A percentile compares a stretch with the other conserved stretches of the same genome.
phyloP scores from a whole-genome alignment of 2,888 invertebrate species.

The Ptychoptera contaminata region DNA sequence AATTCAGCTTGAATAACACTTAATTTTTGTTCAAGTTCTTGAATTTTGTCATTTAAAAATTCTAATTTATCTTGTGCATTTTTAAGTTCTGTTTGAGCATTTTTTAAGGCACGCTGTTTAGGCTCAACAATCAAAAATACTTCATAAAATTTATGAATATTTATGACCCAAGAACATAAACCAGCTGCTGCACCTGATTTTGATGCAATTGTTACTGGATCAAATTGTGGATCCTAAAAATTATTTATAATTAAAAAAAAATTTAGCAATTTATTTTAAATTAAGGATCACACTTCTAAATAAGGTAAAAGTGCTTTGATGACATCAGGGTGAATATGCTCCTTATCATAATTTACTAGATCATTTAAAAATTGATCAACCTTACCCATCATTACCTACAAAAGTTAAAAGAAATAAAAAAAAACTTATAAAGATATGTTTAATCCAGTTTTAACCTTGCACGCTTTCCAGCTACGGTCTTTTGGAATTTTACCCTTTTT shows the following conservation, averaged over 20 bases:
- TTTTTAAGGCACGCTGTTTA: conserved; percentile 67
- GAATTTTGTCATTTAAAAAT: conserved; percentile 56
- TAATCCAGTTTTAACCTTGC: conserved; percentile 36
- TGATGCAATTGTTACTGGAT: conserved; percentile 61
- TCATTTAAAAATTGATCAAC: conserved; percentile 74
- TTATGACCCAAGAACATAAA: conserved; percentile 87
- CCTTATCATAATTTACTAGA: conserved; percentile 79
- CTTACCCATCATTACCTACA: conserved; percentile 61
- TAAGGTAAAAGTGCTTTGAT: conserved; percentile 56
- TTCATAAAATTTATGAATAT: conserved; percentile 77
- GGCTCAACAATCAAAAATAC: conserved; percentile 88
- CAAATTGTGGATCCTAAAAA: conserved; percentile 52
- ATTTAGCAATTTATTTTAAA: not conserved
- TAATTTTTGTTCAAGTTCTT: conserved; percentile 57
- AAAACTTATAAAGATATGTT: no score
- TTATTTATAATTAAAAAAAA: not conserved
- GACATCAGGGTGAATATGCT: conserved; percentile 77
- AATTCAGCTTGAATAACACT: conserved; percentile 63
- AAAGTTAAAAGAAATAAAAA: conserved; percentile 13
- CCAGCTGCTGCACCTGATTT: conserved; percentile 89
- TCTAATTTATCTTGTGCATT: conserved; percentile 66
- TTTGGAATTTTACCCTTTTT: conserved; percentile 73
- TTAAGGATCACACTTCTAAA: conserved; percentile 15
- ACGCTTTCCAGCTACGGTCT: conserved; percentile 84
- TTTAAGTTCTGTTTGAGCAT: conserved; percentile 69